Evolutionary conservation across 1,140 invertebrate species (phyloP), one percentile per base, ranked within the genome.

Genomic region (Nasonia vitripennis): DNA sequence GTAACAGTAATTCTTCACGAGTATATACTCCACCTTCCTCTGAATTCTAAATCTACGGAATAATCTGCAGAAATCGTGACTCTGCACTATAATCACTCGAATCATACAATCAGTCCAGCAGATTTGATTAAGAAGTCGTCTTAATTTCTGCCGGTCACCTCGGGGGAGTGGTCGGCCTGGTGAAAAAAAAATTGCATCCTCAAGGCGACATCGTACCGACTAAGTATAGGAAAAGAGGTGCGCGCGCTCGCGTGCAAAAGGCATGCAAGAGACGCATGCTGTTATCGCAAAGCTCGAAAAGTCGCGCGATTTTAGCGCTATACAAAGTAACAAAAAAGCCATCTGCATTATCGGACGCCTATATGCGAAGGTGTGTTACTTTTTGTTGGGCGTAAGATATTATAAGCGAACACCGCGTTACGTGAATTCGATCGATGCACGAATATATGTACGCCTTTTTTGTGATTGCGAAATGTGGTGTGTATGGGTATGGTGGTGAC

Each of bases 191-290:
- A 27, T 27, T 6, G 34, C 55, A 34, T 23, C 51, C 41, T 67
- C 68, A 81, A 81, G 77, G 78, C 79, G 77, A 81, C 55, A 37
- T 51, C 73, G 48, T 27, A 37, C 37, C 45, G 37, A 45, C 41
- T 11, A 41, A 7, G 73, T 37, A 37, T 37, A 70, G 31, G 75
- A 71, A 55, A 75, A 81, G 75, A 83, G 82, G 41, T 23, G 80
- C 80, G 80, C 75, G 80, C 62, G 37, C 48, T 31, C 77, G 82
- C 82, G 83, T 79, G 83, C 23, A 70, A 79, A 67, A 84, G 62
- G 83, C 83, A 75, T 73, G 83, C 79, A 27, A 27, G 27, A 14
- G 23, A 55, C 78, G 68, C 77, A 68, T 84, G 62, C 37, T 77
- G 37, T 70, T 84, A 84, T 84, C 7, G 41, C 27, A 27, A 45